Conservation (phyloP, 2,113 vertebrate species). For the Perca fluviatilis region DNA sequence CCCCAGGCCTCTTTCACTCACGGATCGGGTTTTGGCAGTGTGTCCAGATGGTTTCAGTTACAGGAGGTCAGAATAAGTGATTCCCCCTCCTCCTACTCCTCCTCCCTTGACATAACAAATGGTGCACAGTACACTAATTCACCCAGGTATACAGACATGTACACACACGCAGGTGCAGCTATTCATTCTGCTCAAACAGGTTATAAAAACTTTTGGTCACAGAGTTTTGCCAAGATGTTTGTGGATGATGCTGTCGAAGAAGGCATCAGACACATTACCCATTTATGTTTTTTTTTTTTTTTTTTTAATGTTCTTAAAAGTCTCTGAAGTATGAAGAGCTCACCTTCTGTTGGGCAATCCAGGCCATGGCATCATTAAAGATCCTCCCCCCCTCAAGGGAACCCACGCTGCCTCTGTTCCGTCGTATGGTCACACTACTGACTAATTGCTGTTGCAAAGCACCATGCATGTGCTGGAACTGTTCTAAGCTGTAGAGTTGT, state of each 20-base stretch:
- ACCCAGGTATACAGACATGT: slow-evolving; percentile 15
- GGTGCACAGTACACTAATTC: neutral
- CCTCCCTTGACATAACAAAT: slow-evolving; percentile 4
- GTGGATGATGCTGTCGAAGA: neutral
- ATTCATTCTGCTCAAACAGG: slow-evolving; percentile 15
- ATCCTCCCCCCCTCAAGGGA: slow-evolving; percentile 85
- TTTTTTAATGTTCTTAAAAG: neutral
- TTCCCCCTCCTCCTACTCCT: neutral
- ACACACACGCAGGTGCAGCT: slow-evolving; percentile 30
- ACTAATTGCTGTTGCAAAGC: slow-evolving; percentile 46
- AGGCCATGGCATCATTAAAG: slow-evolving; percentile 88
- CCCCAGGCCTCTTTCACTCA: slow-evolving; percentile 56
- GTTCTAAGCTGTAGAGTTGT: slow-evolving; percentile 51
- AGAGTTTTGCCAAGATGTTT: slow-evolving; percentile 8
- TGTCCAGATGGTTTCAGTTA: slow-evolving; percentile 75
- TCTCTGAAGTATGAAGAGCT: slow-evolving; percentile 6
- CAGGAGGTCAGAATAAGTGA: slow-evolving; percentile 63
- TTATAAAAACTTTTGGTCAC: neutral
- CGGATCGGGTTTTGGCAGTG: slow-evolving; percentile 65
- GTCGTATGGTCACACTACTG: slow-evolving; percentile 60
- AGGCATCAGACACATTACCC: neutral
- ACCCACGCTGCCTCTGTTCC: slow-evolving; percentile 81
- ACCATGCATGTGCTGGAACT: slow-evolving; percentile 52
- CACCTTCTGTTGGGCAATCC: slow-evolving; percentile 96
- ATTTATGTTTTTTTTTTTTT: neutral